Evolutionary conservation across 2,888 invertebrate genomes (phyloP).

Genomic region (Drosophila diplacantha): DNA sequence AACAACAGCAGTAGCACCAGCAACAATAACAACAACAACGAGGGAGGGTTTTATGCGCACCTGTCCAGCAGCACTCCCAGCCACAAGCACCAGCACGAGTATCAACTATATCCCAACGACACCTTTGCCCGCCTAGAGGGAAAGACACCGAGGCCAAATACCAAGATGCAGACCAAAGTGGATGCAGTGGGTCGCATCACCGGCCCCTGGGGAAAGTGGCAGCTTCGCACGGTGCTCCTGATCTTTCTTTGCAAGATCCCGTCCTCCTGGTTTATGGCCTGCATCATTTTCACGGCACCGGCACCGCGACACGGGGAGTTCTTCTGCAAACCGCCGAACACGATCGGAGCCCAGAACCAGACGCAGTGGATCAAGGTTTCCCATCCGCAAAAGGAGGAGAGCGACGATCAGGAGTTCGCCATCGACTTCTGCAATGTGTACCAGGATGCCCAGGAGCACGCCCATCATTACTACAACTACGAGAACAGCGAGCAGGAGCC

Average conservation of each 20-base stretch:
- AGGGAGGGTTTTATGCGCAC: conserved; percentile 46
- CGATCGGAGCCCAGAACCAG: conserved; percentile 70
- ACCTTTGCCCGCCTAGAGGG: conserved; percentile 73
- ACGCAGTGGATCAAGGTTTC: conserved; percentile 77
- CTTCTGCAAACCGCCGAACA: conserved; percentile 78
- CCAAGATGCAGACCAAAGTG: conserved; percentile 75
- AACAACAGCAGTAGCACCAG: conserved; percentile 41
- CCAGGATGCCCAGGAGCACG: conserved; percentile 76
- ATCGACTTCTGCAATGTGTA: conserved; percentile 78
- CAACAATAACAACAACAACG: conserved; percentile 41
- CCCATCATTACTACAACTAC: conserved; percentile 75
- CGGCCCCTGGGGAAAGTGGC: conserved; percentile 79
- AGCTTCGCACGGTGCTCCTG: conserved; percentile 77
- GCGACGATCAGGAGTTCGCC: conserved; percentile 76
- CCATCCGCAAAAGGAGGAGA: conserved; percentile 77
- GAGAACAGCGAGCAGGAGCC: conserved; percentile 71
- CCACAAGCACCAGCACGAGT: conserved; percentile 54
- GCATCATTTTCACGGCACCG: conserved; percentile 79
- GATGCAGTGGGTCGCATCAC: conserved; percentile 78
- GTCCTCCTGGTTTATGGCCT: conserved; percentile 79
- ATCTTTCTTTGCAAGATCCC: conserved; percentile 79
- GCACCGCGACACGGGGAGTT: conserved; percentile 78
- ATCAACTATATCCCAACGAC: conserved; percentile 72
- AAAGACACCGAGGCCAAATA: conserved; percentile 56
- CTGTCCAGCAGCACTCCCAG: conserved; percentile 22